Evolutionary conservation across 2,797 vertebrate genomes (phyloP).

Genomic region (Gymnocypris eckloni): DNA sequence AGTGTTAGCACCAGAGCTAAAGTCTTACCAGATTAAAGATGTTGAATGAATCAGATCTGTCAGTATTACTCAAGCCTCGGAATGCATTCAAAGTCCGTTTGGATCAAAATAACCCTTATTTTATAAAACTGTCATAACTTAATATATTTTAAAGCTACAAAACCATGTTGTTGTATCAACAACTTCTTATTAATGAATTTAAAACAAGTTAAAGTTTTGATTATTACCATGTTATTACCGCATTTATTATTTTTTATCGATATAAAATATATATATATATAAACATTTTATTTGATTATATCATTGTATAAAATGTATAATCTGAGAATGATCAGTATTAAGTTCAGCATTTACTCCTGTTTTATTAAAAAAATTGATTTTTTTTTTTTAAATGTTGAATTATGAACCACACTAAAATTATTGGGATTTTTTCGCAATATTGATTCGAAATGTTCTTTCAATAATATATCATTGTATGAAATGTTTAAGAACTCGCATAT

Average conservation of each 20-base stretch:
- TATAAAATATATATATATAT: too few relatives aligned
- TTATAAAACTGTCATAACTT: neutral
- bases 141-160: too few relatives aligned
- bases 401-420: too few relatives aligned
- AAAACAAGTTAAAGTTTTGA: too few relatives aligned
- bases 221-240: too few relatives aligned
- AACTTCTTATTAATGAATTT: neutral
- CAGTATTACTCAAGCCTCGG: neutral
- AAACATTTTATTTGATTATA: neutral
- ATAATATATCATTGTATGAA: neutral
- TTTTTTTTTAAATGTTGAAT: too few relatives aligned
- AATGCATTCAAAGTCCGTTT: neutral
- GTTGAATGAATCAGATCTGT: constrained; percentile 15
- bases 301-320: neutral
- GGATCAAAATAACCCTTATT: neutral
- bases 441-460: neutral
- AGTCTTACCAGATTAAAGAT: neutral
- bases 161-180: neutral
- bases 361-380: too few relatives aligned
- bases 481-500: too few relatives aligned
- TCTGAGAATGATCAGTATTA: neutral
- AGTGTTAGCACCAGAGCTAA: neutral
- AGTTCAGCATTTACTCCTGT: too few relatives aligned
- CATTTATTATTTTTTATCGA: too few relatives aligned
- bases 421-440: too few relatives aligned